Evolutionary conservation across 2,113 vertebrate species (phyloP), one percentile per base, ranked within the genome.

Genomic region (Anarhynchus alexandrinus): DNA sequence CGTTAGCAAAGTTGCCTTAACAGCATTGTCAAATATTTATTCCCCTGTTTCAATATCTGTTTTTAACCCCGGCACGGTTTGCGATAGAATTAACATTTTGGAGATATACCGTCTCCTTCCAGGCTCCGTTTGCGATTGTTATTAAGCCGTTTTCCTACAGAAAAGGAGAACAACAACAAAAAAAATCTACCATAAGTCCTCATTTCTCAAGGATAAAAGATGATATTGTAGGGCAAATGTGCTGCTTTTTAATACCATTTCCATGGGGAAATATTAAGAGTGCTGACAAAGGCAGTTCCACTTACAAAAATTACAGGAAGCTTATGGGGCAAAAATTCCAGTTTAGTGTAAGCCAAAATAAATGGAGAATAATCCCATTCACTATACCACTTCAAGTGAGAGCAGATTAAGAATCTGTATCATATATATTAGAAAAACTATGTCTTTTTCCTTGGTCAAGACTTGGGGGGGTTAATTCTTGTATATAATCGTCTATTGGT

Each of bases 1-100:
- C 99, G 98, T 99, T 99, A 99, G 99, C 98, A 97, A 98, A 98
- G 98, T 98, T 98, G 98, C 98, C 98, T 98, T 98, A 98, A 98
- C 98, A 94, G 98, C 98, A 97, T 98, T 99, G 99, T 99, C 99
- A 99, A 98, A 98, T 97, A 96, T 96, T 98, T 97, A 93, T 96
- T 98, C 98, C 98, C 98, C 96, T 85, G 96, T 94, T 98, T 98
- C 94, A 76, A 90, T 91, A 93, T 97, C 96, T 97, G 95, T 96
- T 96, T 94, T 96, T 88, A 96, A 97, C 87, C 94, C 67, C 54
- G 85, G 81, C 72, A 36, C 82, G 92, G 90, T 80, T 94, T 61
- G 74, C 6, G n/a, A 65, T 57, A 71, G 83, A 90, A 95, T 94
- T 79, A 94, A 95, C 86, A 47, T 96, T 96, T 91, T 8, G 81